Evolutionary conservation across 2,797 vertebrate species (phyloP).

Genomic region (Dendrocincla tyrannina): DNA sequence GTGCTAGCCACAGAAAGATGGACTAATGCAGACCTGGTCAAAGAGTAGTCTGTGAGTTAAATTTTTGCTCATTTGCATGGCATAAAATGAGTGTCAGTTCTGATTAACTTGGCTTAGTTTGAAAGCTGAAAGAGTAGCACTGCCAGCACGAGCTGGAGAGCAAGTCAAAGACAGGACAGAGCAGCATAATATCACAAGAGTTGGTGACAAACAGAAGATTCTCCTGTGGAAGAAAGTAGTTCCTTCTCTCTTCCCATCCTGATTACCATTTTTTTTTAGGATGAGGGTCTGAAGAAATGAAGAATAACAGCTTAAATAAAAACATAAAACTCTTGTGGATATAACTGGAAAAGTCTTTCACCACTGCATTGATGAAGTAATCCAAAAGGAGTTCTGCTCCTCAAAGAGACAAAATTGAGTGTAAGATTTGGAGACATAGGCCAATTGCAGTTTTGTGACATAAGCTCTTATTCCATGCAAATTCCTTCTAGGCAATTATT

Average conservation of each 20-base stretch:
- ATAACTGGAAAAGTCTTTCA: background rate
- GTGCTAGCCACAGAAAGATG: background rate
- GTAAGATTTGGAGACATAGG: background rate
- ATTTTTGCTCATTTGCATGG: constrained; percentile 16
- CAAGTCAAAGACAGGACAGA: background rate
- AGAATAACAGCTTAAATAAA: background rate
- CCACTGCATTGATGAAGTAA: background rate
- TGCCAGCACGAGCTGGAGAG: background rate
- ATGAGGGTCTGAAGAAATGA: background rate
- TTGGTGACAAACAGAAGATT: background rate
- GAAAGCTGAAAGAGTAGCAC: background rate
- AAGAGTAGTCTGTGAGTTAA: background rate
- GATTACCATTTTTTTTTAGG: background rate
- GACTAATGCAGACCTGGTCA: background rate
- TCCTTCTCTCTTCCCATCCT: background rate
- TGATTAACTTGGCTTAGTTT: background rate
- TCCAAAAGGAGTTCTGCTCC: background rate
- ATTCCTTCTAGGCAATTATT: background rate
- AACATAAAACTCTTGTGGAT: background rate
- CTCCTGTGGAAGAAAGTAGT: background rate
- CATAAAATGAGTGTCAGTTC: background rate
- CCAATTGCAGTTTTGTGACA: background rate
- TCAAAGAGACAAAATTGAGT: background rate
- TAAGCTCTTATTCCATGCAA: background rate
- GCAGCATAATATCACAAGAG: background rate